Conservation (phyloP, 1,140 invertebrate genomes). For the Tetragonula clypearis region DNA sequence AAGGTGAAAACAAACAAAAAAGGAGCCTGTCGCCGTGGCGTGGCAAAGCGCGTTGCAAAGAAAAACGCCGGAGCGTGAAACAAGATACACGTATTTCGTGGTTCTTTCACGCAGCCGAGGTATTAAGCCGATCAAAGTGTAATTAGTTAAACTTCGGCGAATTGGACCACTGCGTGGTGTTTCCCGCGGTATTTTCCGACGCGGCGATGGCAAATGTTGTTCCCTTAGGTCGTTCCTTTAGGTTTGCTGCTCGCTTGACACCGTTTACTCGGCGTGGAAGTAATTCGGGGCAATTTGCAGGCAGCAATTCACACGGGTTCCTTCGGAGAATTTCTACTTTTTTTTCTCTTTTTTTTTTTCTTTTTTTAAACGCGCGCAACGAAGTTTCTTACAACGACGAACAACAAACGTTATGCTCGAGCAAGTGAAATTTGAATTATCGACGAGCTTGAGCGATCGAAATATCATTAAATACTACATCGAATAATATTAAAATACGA, state of each 20-base stretch:
- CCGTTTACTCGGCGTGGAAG: background rate
- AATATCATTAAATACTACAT: too few relatives aligned
- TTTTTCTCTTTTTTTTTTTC: background rate
- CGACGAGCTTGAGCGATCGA: too few relatives aligned
- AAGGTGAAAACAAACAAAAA: background rate
- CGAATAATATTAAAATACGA: too few relatives aligned
- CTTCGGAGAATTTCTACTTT: background rate
- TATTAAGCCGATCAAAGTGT: conserved; percentile 44
- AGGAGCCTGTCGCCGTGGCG: background rate
- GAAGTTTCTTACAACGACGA: background rate
- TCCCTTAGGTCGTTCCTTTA: background rate
- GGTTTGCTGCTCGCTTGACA: background rate
- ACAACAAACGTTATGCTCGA: background rate
- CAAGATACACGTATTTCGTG: conserved; percentile 15
- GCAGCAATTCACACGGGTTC: background rate
- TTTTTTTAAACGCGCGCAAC: background rate
- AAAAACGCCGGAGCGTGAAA: background rate
- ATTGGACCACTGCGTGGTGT: background rate
- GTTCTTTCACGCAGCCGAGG: conserved; percentile 26
- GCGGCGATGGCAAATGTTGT: conserved; percentile 4
- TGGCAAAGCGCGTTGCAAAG: background rate
- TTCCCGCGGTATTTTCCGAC: background rate
- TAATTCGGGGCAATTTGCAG: background rate
- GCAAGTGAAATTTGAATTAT: background rate
- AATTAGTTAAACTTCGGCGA: conserved; percentile 33